Percentiles rank a stretch among this genome's conserved stretches.
Conservation (phyloP, 2,888 invertebrate species). For the Dicycla oo region DNA sequence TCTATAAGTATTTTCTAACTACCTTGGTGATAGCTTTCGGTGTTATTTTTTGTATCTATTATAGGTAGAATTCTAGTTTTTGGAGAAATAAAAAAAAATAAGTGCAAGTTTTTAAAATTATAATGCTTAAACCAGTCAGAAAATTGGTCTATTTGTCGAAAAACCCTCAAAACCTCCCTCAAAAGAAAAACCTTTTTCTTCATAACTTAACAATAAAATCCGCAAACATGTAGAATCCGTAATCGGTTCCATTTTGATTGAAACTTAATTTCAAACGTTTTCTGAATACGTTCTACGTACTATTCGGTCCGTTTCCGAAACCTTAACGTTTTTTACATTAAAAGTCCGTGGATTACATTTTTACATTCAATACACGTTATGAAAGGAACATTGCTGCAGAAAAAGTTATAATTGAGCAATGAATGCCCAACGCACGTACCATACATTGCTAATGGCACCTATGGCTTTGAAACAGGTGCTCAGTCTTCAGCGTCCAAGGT, state of each 20-base stretch:
- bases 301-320: slow-evolving; percentile 15
- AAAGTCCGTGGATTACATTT: slow-evolving; percentile 29
- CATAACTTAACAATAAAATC: background rate
- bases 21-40: no score
- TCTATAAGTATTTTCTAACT: background rate
- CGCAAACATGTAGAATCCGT: background rate
- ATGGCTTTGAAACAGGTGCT: slow-evolving; percentile 60
- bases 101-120: background rate
- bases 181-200: background rate
- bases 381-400: slow-evolving; percentile 41
- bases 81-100: background rate
- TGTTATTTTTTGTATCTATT: background rate
- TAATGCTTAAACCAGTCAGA: background rate
- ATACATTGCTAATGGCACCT: slow-evolving; percentile 56
- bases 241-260: background rate
- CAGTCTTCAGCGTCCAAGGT: slow-evolving; percentile 27
- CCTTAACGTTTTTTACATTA: slow-evolving; percentile 11
- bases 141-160: background rate
- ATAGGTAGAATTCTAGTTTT: background rate
- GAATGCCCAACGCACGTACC: slow-evolving; percentile 61
- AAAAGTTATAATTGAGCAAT: slow-evolving; percentile 63
- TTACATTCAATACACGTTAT: slow-evolving; percentile 47
- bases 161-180: no score
- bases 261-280: slow-evolving; percentile 17
- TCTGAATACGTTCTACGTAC: slow-evolving; percentile 8